Evolutionary conservation across 2,797 vertebrate genomes (phyloP).

Genomic region (Argya squamiceps): DNA sequence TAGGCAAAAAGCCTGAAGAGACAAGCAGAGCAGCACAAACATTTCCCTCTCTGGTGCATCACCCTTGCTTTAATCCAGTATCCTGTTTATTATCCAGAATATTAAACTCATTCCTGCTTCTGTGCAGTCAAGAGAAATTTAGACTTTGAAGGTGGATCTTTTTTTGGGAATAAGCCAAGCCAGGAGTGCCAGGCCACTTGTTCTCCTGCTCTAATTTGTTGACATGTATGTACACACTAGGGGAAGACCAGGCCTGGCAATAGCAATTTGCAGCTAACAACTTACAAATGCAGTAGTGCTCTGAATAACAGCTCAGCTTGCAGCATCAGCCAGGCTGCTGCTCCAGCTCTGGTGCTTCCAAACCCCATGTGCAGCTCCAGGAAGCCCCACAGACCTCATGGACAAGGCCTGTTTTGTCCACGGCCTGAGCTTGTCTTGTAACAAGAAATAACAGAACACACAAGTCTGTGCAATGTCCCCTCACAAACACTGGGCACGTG

Average conservation of each 20-base stretch:
- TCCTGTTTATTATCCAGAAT: neutral
- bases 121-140: neutral
- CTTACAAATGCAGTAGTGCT: neutral
- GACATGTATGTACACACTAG: accelerated
- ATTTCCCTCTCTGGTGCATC: neutral
- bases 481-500: accelerated
- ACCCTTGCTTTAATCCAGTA: neutral
- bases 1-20: constrained; percentile 16
- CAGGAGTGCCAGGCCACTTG: neutral
- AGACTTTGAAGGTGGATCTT: neutral
- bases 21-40: neutral
- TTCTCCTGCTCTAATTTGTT: neutral
- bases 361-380: neutral
- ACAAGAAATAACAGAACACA: neutral
- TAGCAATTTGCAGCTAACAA: neutral
- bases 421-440: neutral
- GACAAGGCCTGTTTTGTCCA: neutral
- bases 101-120: neutral
- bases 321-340: neutral
- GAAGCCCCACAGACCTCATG: neutral
- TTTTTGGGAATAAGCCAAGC: neutral
- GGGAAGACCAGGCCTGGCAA: neutral
- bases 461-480: accelerated
- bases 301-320: neutral
- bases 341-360: neutral